A percentile compares a stretch with the other conserved stretches of the same genome.
These are phyloP conservation scores for Malurus cyaneus DNA, from an alignment of 2,113 vertebrate genomes.

Conservation along the genomic window DNA sequence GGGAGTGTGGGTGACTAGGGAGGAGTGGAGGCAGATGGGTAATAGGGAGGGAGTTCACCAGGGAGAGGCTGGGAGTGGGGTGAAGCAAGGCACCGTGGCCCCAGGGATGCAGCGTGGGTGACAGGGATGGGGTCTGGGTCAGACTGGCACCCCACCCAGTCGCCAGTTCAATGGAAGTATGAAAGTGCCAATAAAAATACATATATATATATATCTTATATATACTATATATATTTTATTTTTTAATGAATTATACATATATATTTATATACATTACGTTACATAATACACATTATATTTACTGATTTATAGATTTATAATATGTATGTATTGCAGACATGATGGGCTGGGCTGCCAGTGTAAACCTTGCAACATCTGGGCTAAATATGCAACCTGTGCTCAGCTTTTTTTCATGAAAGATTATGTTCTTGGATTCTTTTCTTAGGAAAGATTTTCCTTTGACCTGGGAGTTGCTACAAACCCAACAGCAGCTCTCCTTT, in stretches of 20 bases:
- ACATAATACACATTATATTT: too few relatives aligned
- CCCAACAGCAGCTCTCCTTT: neutral
- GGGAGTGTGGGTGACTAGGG: neutral
- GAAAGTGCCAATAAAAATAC: neutral
- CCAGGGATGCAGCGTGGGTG: fast-evolving
- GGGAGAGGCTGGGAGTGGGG: neutral
- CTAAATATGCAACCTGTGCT: neutral
- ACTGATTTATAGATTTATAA: too few relatives aligned
- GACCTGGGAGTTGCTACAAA: neutral
- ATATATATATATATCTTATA: too few relatives aligned
- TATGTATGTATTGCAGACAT: fast-evolving
- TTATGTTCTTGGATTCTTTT: neutral
- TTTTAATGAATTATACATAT: too few relatives aligned
- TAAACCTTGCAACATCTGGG: neutral
- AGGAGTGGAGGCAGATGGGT: fast-evolving
- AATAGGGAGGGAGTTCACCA: too few relatives aligned
- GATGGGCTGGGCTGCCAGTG: fast-evolving
- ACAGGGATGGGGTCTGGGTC: neutral
- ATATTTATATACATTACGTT: too few relatives aligned
- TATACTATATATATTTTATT: too few relatives aligned
- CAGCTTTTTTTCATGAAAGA: neutral
- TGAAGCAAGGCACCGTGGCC: neutral
- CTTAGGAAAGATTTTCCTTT: neutral
- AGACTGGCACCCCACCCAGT: fast-evolving
- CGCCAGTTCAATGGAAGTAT: neutral